These are phyloP conservation scores for Thermophis baileyi DNA, from an alignment of 2,113 vertebrate genomes.

Conservation along the genomic window DNA sequence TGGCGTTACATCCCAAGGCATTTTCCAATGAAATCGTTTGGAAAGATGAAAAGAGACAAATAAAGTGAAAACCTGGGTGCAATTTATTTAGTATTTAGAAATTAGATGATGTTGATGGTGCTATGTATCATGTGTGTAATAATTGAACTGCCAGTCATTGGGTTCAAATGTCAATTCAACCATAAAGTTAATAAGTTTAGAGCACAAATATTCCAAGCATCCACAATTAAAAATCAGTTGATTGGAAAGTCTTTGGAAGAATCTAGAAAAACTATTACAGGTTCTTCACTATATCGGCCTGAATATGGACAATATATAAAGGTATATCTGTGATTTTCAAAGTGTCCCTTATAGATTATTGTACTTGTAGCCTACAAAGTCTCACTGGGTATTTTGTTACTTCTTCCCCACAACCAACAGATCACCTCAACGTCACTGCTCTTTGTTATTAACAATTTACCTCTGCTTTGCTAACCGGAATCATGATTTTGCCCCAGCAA, in stretches of 20 bases:
- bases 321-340: neutral
- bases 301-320: neutral
- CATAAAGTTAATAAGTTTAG: neutral
- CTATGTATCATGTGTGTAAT: neutral
- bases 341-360: neutral
- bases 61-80: neutral
- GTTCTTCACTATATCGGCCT: neutral
- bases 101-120: neutral
- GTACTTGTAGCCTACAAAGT: neutral
- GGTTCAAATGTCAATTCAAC: neutral
- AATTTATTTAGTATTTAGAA: neutral
- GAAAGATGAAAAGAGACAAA: neutral
- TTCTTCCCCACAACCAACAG: neutral
- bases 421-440: neutral
- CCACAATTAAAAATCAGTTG: neutral
- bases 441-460: neutral
- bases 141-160: neutral
- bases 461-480: neutral
- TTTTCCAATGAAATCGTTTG: neutral
- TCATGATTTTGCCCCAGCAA: neutral
- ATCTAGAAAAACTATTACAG: neutral
- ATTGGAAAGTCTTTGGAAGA: neutral
- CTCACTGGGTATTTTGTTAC: neutral
- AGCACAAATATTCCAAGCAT: neutral
- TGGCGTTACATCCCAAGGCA: neutral